Base-by-base conservation (phyloP, 2,888 invertebrate species). In the Cheilosia vulpina region DNA sequence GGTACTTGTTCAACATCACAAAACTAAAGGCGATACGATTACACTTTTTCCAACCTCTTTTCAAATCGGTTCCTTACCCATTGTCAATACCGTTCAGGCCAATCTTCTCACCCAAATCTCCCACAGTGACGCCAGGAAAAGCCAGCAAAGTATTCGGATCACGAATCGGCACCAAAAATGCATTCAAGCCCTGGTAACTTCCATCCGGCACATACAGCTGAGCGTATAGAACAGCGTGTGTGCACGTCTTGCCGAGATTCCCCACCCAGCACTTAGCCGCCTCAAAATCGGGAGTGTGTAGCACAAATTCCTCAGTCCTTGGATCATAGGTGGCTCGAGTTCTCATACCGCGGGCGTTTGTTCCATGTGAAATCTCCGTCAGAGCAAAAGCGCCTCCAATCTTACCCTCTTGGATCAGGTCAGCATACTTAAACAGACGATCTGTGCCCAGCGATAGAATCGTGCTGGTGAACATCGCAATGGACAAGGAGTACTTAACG, bases 11-110 rank as follows among this genome's bases (percentile, higher is more conserved):
- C 89, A 97, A 97, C 93, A 96, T 94, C 0, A 96, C 92, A 90
- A 96, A 96, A 15, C 95, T 95, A 88, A 4, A 60, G 3, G 3
- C 3, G 15, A 38, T 58, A 2, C 50, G n/a, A 27, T 50, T 17
- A 13, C 15, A 19, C 19, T 34, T n/a, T 21, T 34, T 15, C 9
- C 2, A 11, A 4, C 15, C 3, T 21, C 21, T 2, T 34, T 38
- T 4, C 3, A 21, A n/a, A 45, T 45, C 1, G 6, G 15, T 45
- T 43, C 2, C 88, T 87, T 87, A 97, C 96, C 99, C 99, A 93
- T 99, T 99, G 91, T 99, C 99, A 50, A 98, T 92, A 2, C 98
- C 98, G 92, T 98, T 97, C 9, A 98, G 93, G 0, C 97, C 98
- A 52, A 97, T 93, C 93, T 99, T 99, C 91, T 96, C 96, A 0